These are phyloP conservation scores for Cataglyphis altisquamis DNA, from an alignment of 2,888 invertebrate species.

Conservation along the genomic window DNA sequence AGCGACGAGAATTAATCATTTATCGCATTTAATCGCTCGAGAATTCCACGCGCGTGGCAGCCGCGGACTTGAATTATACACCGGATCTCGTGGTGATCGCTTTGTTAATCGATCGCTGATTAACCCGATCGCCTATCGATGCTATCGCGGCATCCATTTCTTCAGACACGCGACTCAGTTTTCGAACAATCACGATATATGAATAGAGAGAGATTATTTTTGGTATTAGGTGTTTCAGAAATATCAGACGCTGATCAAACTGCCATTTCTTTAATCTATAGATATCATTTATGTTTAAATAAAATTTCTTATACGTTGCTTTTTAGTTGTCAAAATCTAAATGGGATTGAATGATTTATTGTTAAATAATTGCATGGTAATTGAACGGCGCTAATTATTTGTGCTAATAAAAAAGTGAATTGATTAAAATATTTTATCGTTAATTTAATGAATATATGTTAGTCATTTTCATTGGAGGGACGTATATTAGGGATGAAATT, in stretches of 20 bases:
- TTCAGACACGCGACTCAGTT: slow-evolving; percentile 3
- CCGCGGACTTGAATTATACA: slow-evolving; percentile 27
- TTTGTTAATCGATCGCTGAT: slow-evolving; percentile 29
- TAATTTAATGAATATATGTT: neutral
- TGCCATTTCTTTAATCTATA: neutral
- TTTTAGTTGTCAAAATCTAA: neutral
- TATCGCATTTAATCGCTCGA: slow-evolving; percentile 50
- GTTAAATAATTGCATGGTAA: neutral
- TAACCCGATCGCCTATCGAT: slow-evolving; percentile 8
- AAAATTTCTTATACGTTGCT: neutral
- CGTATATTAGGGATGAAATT: neutral
- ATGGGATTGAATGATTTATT: neutral
- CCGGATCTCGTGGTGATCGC: slow-evolving; percentile 11
- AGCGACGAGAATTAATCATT: slow-evolving; percentile 53
- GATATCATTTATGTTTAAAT: neutral
- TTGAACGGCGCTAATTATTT: neutral
- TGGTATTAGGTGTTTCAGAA: neutral
- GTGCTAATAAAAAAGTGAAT: neutral
- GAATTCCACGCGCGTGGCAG: slow-evolving; percentile 39
- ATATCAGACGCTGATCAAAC: neutral
- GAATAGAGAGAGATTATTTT: neutral
- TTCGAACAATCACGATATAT: neutral
- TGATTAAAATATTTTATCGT: neutral
- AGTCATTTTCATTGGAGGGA: neutral
- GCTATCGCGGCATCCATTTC: slow-evolving; percentile 8